Conservation (phyloP, 2,888 invertebrate species). For the Lasioglossum leucozonium region DNA sequence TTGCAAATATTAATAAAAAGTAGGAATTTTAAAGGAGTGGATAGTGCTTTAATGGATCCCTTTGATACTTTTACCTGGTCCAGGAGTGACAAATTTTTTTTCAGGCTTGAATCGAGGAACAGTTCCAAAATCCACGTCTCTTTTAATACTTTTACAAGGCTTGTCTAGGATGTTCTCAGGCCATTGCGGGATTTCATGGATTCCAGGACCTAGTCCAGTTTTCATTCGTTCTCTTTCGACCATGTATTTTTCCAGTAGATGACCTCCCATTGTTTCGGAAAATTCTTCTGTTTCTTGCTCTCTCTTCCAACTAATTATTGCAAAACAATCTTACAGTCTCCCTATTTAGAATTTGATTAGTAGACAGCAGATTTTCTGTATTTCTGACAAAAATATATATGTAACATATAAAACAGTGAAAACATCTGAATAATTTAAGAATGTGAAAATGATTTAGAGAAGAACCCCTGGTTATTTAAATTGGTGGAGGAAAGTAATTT, state of each 20-base stretch:
- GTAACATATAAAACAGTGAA: not conserved
- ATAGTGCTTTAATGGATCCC: not conserved
- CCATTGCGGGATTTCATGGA: constrained; percentile 66
- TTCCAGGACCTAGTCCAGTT: constrained; percentile 63
- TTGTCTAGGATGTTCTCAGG: constrained; percentile 55
- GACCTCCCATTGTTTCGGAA: constrained; percentile 50
- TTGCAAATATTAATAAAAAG: not conserved
- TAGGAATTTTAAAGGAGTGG: not conserved
- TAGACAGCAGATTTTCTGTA: not conserved
- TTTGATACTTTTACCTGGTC: constrained; percentile 57
- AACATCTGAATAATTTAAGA: not conserved
- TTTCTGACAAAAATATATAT: no score
- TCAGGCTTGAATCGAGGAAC: constrained; percentile 41
- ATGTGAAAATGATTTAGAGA: not conserved
- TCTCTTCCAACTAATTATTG: constrained; percentile 61
- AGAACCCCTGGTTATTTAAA: not conserved
- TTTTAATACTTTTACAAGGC: constrained; percentile 27
- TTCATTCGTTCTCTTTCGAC: constrained; percentile 21
- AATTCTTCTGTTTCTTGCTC: constrained; percentile 60
- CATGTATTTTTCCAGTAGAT: constrained; percentile 9
- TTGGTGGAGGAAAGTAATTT: no score
- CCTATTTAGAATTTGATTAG: not conserved
- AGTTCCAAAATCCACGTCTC: constrained; percentile 60
- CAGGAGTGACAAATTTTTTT: constrained; percentile 55
- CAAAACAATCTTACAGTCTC: not conserved